phyloP scores from a whole-genome alignment of 1,140 invertebrate species.

The Papilio polyxenes region DNA sequence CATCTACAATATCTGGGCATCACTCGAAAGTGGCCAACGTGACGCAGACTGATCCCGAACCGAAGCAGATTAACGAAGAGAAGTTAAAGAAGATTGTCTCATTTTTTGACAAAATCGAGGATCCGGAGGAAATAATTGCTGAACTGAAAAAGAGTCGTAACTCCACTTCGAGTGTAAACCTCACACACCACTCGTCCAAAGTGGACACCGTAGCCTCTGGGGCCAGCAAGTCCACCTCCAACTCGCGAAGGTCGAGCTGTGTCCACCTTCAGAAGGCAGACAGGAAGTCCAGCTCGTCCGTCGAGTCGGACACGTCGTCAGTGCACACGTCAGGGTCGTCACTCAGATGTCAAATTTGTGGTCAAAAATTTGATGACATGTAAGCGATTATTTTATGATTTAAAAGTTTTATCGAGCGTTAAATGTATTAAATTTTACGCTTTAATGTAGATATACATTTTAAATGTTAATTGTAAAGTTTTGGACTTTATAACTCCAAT shows the following conservation, averaged over 20 bases:
- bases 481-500: not conserved
- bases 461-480: too few relatives aligned
- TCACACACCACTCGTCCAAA: conserved; percentile 42
- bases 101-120: conserved; percentile 68
- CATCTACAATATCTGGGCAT: conserved; percentile 40
- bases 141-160: conserved; percentile 59
- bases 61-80: conserved; percentile 62
- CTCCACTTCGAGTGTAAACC: conserved; percentile 52
- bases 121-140: conserved; percentile 57
- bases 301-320: conserved; percentile 52
- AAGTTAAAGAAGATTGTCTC: conserved; percentile 73
- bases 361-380: conserved; percentile 63
- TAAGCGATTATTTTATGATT: conserved; percentile 38
- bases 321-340: conserved; percentile 38
- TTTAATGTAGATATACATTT: not conserved
- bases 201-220: conserved; percentile 40
- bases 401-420: not conserved
- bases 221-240: conserved; percentile 43
- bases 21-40: conserved; percentile 53
- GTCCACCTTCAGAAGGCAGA: conserved; percentile 44
- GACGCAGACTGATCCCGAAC: conserved; percentile 67
- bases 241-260: conserved; percentile 51
- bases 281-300: conserved; percentile 41
- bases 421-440: not conserved
- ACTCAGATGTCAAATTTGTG: conserved; percentile 59